Base-by-base conservation (phyloP, 2,797 vertebrate species). In the Synanceia verrucosa region DNA sequence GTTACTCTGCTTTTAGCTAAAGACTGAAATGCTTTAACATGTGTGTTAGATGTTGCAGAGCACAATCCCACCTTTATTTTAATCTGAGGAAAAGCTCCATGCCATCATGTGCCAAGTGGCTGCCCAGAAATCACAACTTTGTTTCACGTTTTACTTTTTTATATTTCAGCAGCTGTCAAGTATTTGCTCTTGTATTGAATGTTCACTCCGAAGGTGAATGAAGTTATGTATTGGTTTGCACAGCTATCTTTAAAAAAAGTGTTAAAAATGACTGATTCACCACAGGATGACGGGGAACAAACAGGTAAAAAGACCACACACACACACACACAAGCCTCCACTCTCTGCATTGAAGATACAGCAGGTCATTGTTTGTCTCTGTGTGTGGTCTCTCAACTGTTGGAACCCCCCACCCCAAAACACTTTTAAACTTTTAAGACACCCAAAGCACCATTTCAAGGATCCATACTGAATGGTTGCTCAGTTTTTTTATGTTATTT, bases 191-290 rank as follows among this genome's bases (percentile, higher is more conserved):
- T 77, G 74, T 80, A 51, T 81, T 88, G 85, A 91, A 88, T 92
- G 88, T 88, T 91, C 89, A 84, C 86, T 88, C 86, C 79, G 84
- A 90, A 82, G 86, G 78, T 85, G 86, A 88, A 89, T 92, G 89
- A 92, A 91, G 89, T 90, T 84, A 81, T 78, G 70, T 88, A 76
- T 82, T 67, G 73, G 85, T 91, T 91, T 91, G 90, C 91, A 91
- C 88, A 88, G 73, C 39, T 82, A 71, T 79, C 12, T 23, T 70
- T 46, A 76, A 70, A 55, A 64, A 48, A 73, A 77, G 84, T 86
- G 87, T 90, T 85, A 76, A 73, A 76, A 52, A 80, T 26, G 70
- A 83, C 76, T 75, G 78, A 79, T 79, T 72, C 65, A 61, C 62
- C 28, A 70, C 56, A 81, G 60, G 67, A 58, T 73, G 66, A 79